These are phyloP conservation scores for Boulengeromyrus knoepffleri DNA, from an alignment of 2,113 vertebrate species.

Conservation along the genomic window DNA sequence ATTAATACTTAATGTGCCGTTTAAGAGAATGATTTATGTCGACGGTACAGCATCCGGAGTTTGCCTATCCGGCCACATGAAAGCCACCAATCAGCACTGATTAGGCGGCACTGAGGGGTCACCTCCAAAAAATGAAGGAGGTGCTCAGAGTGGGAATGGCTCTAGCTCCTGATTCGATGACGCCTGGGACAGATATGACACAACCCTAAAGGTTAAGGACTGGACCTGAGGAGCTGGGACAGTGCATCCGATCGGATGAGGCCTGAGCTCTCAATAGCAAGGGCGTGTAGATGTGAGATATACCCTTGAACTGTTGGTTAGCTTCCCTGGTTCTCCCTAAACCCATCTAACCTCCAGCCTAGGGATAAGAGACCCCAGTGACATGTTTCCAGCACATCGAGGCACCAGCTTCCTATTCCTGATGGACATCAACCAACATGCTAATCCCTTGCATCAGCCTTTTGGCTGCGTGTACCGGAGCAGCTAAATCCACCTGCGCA, in stretches of 20 bases:
- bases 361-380: neutral
- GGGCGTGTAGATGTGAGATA: neutral
- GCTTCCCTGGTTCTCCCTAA: neutral
- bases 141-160: conserved; percentile 26
- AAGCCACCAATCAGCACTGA: conserved; percentile 54
- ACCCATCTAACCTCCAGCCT: neutral
- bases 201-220: neutral
- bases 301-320: neutral
- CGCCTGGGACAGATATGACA: neutral
- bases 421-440: neutral
- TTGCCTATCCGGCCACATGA: conserved; percentile 49
- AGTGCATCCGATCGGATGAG: neutral
- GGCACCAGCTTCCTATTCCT: neutral
- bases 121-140: conserved; percentile 58
- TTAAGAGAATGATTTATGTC: conserved; percentile 75
- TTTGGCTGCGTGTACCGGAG: neutral
- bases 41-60: conserved; percentile 52
- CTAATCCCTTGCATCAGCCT: neutral
- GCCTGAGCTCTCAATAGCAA: neutral
- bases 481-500: neutral
- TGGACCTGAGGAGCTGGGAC: neutral
- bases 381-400: neutral
- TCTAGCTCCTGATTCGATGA: neutral
- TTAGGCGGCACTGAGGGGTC: conserved; percentile 58
- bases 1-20: conserved; percentile 71